Percentiles rank a stretch among this genome's conserved stretches.
Evolutionary conservation across 2,888 invertebrate species (phyloP).

Genomic region (Nomada fabriciana): DNA sequence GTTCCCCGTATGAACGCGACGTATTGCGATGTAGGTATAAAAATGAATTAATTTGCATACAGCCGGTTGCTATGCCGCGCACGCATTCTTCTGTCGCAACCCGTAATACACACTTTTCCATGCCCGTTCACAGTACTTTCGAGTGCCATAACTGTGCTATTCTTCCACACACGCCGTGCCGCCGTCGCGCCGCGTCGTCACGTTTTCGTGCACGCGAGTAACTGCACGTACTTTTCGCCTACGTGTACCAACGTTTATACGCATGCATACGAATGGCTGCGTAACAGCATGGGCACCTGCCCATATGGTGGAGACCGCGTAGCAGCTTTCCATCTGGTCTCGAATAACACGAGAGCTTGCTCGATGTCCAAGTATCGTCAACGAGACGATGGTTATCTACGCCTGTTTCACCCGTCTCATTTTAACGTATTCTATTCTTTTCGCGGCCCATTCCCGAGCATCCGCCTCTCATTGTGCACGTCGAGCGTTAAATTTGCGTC

Average conservation of each 20-base stretch:
- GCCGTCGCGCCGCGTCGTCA: not conserved
- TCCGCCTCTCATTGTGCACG: not conserved
- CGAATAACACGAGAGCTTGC: constrained; percentile 40
- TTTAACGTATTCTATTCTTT: constrained; percentile 42
- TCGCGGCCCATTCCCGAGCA: constrained; percentile 15
- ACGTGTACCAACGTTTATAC: constrained; percentile 18
- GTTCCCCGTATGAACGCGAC: constrained; percentile 75
- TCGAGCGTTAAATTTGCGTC: not conserved
- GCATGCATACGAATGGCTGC: constrained; percentile 14
- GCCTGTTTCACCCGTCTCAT: constrained; percentile 35
- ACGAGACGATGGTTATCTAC: constrained; percentile 54
- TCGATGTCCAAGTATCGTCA: constrained; percentile 49
- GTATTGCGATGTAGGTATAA: constrained; percentile 78
- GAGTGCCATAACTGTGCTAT: not conserved
- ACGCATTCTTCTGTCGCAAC: constrained; percentile 44
- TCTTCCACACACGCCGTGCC: not conserved
- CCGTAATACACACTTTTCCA: constrained; percentile 63
- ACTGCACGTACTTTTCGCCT: constrained; percentile 6
- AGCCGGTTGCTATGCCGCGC: constrained; percentile 78
- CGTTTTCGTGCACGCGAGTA: not conserved
- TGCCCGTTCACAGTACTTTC: constrained; percentile 39
- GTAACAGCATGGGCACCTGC: constrained; percentile 79
- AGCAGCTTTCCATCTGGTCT: constrained; percentile 79
- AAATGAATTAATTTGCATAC: constrained; percentile 83
- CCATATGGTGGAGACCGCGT: constrained; percentile 77